Evolutionary conservation across 2,888 invertebrate genomes (phyloP).

Genomic region (Mesorhabditis belari): DNA sequence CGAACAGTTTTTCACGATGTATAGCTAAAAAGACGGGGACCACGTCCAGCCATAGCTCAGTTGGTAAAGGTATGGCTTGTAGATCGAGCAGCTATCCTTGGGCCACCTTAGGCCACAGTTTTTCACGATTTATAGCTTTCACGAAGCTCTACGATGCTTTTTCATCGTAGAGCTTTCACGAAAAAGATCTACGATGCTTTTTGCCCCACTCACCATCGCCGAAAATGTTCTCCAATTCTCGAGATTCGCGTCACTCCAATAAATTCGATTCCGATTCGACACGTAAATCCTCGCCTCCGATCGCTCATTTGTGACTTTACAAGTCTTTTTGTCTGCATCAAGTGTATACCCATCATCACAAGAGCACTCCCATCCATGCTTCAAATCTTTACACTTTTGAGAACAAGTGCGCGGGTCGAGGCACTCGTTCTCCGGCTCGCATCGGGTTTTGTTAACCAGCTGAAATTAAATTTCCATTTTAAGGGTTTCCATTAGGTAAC

Average conservation of each 20-base stretch:
- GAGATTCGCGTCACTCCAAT: conserved; percentile 66
- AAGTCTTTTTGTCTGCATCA: conserved; percentile 70
- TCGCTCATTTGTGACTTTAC: conserved; percentile 63
- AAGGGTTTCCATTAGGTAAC: not conserved
- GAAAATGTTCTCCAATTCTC: conserved; percentile 57
- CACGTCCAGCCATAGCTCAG: no score
- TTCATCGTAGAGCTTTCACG: no score
- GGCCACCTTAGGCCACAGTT: no score
- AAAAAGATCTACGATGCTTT: no score
- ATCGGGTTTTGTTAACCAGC: conserved; percentile 46
- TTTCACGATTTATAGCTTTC: no score
- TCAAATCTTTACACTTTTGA: conserved; percentile 80
- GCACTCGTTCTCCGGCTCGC: conserved; percentile 51
- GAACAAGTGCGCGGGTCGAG: conserved; percentile 76
- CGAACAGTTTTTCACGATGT: no score
- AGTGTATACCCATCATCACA: conserved; percentile 69
- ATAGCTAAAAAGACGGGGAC: no score
- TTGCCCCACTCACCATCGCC: no score
- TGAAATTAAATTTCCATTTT: conserved; percentile 4
- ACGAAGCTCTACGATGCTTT: no score
- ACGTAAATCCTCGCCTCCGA: conserved; percentile 76
- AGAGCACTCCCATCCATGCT: conserved; percentile 79
- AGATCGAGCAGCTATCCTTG: no score
- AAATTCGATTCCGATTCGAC: conserved; percentile 68
- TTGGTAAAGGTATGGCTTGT: no score